A percentile compares a stretch with the other conserved stretches of the same genome.
phyloP scores from a whole-genome alignment of 2,113 vertebrate species.

The Boulengeromyrus knoepffleri region DNA sequence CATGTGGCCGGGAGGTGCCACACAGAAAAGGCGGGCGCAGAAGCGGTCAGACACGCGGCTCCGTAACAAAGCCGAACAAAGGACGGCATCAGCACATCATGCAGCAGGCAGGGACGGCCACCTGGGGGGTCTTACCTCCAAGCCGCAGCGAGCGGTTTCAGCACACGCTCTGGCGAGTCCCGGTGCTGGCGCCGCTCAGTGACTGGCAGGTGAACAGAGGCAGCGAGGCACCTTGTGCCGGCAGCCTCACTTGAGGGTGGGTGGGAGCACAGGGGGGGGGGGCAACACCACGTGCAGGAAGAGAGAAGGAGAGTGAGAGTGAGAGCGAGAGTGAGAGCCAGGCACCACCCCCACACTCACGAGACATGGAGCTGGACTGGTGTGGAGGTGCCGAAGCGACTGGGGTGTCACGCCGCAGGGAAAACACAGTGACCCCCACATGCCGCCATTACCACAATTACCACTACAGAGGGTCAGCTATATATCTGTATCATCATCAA shows the following conservation, averaged over 20 bases:
- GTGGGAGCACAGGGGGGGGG: not conserved
- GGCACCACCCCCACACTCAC: not conserved
- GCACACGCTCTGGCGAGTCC: not conserved
- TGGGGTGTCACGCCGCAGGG: not conserved
- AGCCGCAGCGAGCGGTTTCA: not conserved
- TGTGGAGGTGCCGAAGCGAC: not conserved
- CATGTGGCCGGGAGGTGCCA: not conserved
- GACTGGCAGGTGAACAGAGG: not conserved
- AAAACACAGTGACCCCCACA: slow-evolving; percentile 42
- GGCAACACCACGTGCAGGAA: not conserved
- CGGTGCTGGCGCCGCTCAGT: not conserved
- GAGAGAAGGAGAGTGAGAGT: not conserved
- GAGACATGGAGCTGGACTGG: not conserved
- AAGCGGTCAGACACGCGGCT: not conserved
- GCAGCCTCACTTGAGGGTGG: not conserved
- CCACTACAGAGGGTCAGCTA: slow-evolving; percentile 32
- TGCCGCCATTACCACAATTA: slow-evolving; percentile 59
- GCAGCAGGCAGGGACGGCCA: not conserved
- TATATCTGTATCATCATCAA: not conserved
- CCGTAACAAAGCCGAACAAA: not conserved
- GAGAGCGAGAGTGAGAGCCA: not conserved
- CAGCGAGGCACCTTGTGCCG: not conserved
- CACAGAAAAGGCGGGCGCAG: not conserved
- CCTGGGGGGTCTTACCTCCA: not conserved
- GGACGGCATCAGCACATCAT: not conserved